Base-by-base conservation (phyloP, 2,888 invertebrate species). In the Ceriagrion tenellum region DNA sequence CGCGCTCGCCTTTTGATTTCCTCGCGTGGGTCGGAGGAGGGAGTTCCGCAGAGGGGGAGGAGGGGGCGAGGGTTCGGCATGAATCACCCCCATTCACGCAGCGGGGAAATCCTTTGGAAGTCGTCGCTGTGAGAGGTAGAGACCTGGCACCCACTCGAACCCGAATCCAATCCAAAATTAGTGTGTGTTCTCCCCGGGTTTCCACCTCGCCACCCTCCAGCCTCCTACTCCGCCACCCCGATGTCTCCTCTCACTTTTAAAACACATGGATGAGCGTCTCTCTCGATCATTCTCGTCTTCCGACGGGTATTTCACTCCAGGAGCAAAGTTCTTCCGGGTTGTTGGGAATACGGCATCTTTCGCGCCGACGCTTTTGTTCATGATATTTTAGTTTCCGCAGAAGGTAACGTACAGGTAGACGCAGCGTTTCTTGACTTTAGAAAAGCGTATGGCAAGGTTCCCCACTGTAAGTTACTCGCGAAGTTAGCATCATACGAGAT, bases 81-180 rank as follows among this genome's bases (percentile, higher is more conserved):
- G 81, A 81, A 35, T 81, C 81, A 81, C 35, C 81, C n/a, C 13
- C 35, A 35, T 8, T 35, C 81, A 30, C 81, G 35, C 35, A 35
- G 81, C 81, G 81, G 81, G 81, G 81, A 81, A 81, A 81, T 81
- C 81, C 81, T 81, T 35, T 81, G 81, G 81, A 81, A 81, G 30
- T 4, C 35, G 81, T 13, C 81, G 35, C 6, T 8, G 47, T 47
- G 47, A 4, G 47, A 47, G 59, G 59, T 20, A 8, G 1, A 59
- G 81, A 81, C 8, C 81, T 81, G 81, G 81, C 81, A 81, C 81
- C 30, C 81, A 81, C 69, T 26, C 35, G 81, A 35, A 81, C 81
- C 35, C 13, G 81, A 81, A 81, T 81, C 81, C 81, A 35, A 3
- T 81, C 81, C 81, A 35, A 81, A 81, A 81, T 81, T 81, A 81